phyloP scores from a whole-genome alignment of 2,888 invertebrate genomes.

The Cancer borealis region DNA sequence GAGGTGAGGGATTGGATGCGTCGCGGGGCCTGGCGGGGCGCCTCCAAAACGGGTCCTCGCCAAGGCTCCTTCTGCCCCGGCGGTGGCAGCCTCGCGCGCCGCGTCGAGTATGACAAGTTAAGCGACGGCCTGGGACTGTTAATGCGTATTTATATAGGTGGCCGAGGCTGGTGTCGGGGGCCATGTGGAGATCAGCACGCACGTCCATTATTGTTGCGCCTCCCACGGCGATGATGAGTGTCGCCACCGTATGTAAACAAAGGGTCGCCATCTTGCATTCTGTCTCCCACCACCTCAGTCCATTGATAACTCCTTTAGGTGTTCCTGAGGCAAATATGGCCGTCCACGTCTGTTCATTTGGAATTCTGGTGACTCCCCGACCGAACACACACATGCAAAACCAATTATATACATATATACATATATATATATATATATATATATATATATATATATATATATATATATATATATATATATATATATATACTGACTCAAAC shows the following conservation, averaged over 20 bases:
- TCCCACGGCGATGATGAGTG: conserved; percentile 24
- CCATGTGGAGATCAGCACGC: background rate
- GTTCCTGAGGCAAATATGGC: background rate
- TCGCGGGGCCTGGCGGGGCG: conserved; percentile 6
- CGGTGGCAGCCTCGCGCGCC: background rate
- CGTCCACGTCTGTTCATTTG: background rate
- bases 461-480: conserved; percentile 55
- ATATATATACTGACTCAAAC: background rate
- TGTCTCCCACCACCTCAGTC: background rate
- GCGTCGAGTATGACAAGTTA: background rate
- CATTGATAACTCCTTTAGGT: background rate
- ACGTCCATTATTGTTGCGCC: conserved; percentile 8
- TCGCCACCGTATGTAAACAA: conserved; percentile 29
- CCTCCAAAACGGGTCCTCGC: conserved; percentile 29
- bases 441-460: conserved; percentile 55
- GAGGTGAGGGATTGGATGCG: conserved; percentile 8
- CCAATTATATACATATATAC: conserved; percentile 47
- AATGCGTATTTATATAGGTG: background rate
- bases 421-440: conserved; percentile 57
- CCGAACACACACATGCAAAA: background rate
- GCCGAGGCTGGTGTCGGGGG: background rate
- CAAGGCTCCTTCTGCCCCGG: background rate
- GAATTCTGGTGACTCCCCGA: background rate
- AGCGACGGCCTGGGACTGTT: background rate
- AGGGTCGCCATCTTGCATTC: conserved; percentile 37